Evolutionary conservation across 1,140 invertebrate genomes (phyloP).

Genomic region (Zaprionus tsacasi): DNA sequence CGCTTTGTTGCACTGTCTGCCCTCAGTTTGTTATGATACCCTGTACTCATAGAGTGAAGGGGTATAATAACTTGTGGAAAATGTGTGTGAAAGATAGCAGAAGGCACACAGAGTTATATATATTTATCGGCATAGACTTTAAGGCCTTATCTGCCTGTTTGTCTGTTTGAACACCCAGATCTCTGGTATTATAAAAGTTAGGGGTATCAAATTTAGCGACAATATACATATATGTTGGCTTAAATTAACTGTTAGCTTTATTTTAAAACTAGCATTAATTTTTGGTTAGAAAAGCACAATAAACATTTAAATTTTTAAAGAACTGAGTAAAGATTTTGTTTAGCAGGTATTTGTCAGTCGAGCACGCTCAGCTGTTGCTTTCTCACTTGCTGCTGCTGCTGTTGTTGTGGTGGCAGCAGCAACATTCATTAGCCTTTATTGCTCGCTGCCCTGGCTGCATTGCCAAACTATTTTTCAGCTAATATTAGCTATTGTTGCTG

Average conservation of each 20-base stretch:
- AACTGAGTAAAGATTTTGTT: not conserved
- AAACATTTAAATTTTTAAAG: not conserved
- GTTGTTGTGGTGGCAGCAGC: slow-evolving; percentile 32
- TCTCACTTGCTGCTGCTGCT: slow-evolving; percentile 10
- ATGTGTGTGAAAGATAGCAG: too few species aligned
- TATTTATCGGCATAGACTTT: too few species aligned
- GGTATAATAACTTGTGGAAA: not conserved
- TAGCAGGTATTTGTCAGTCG: not conserved
- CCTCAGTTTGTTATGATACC: slow-evolving; percentile 3
- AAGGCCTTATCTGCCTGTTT: not conserved
- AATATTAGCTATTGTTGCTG: slow-evolving; percentile 74
- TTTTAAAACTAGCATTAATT: too few species aligned
- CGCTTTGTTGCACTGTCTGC: slow-evolving; percentile 33
- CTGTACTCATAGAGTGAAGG: not conserved
- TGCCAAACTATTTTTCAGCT: slow-evolving; percentile 81
- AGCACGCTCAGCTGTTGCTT: not conserved
- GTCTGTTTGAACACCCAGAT: not conserved
- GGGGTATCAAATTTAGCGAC: not conserved
- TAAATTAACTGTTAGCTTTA: not conserved
- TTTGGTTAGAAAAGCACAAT: too few species aligned
- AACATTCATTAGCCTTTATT: slow-evolving; percentile 45
- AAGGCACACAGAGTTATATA: too few species aligned
- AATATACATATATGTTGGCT: not conserved
- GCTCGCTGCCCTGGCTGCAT: slow-evolving; percentile 41
- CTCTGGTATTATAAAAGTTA: not conserved